A percentile compares a stretch with the other conserved stretches of the same genome.
These are phyloP conservation scores for Hemithea aestivaria DNA, from an alignment of 2,888 invertebrate genomes.

Conservation along the genomic window DNA sequence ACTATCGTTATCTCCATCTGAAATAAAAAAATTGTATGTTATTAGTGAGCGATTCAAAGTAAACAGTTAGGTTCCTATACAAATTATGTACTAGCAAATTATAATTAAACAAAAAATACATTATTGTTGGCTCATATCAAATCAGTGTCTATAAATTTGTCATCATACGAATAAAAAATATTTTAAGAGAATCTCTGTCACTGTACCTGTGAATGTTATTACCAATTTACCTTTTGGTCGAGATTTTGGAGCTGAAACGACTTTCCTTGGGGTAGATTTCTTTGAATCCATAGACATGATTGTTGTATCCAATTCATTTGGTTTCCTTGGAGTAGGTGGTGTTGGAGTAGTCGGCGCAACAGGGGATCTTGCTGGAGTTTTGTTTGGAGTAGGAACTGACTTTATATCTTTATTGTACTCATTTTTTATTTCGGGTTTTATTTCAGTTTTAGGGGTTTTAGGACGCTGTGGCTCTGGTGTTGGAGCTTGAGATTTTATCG, in stretches of 20 bases:
- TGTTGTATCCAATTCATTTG: conserved; percentile 58
- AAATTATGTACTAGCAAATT: too few species aligned
- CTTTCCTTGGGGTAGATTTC: conserved; percentile 65
- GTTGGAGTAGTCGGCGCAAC: conserved; percentile 44
- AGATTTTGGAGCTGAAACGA: conserved; percentile 61
- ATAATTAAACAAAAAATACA: too few species aligned
- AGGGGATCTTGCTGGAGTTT: conserved; percentile 53
- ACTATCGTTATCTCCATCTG: conserved; percentile 91
- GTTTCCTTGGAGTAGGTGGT: conserved; percentile 52
- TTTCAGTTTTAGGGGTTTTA: conserved; percentile 60
- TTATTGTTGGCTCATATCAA: conserved; percentile 55
- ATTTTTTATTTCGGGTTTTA: conserved; percentile 40
- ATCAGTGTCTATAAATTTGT: too few species aligned
- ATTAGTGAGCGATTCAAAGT: too few species aligned
- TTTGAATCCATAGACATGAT: conserved; percentile 47
- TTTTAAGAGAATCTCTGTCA: too few species aligned
- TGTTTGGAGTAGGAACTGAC: conserved; percentile 39
- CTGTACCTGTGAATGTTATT: too few species aligned
- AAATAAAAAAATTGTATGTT: conserved; percentile 38
- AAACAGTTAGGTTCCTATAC: too few species aligned
- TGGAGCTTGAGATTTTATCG: conserved; percentile 48
- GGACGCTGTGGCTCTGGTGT: conserved; percentile 60
- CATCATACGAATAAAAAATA: too few species aligned
- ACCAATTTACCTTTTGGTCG: conserved; percentile 74
- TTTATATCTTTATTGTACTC: conserved; percentile 36